Conservation (phyloP, 2,113 vertebrate genomes). For the Proteles cristata region DNA sequence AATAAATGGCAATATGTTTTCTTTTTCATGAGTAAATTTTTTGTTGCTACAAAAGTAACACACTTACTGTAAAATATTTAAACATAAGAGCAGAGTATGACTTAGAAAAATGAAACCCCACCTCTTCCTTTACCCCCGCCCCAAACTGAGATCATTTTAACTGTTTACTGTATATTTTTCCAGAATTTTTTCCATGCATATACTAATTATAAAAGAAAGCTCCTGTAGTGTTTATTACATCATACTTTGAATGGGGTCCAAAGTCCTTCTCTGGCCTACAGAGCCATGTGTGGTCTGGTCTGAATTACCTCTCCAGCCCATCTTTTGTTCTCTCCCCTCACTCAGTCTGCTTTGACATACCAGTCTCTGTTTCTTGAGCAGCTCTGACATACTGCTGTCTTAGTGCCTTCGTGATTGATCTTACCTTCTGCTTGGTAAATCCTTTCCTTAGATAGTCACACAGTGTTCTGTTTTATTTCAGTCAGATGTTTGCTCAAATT, state of each 20-base stretch:
- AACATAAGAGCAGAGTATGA: background rate
- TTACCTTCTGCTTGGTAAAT: background rate
- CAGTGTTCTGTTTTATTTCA: background rate
- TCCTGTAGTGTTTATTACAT: background rate
- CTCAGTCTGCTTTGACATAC: background rate
- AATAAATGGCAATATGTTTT: background rate
- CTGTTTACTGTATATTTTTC: background rate
- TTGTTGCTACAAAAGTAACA: background rate
- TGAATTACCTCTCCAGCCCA: background rate
- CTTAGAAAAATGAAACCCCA: constrained; percentile 19
- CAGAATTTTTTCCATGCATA: background rate
- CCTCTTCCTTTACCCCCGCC: background rate
- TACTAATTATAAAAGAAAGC: background rate
- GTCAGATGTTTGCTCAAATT: background rate
- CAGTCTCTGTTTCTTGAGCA: background rate
- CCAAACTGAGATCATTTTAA: background rate
- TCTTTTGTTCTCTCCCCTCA: background rate
- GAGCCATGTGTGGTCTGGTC: background rate
- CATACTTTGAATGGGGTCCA: background rate
- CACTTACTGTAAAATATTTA: constrained; percentile 34
- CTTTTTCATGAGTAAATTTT: constrained; percentile 18
- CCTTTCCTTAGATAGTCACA: background rate
- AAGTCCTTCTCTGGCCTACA: background rate
- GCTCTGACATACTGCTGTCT: background rate
- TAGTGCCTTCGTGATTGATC: background rate